Base-by-base conservation (phyloP, 2,797 vertebrate genomes). In the Coluber constrictor region DNA sequence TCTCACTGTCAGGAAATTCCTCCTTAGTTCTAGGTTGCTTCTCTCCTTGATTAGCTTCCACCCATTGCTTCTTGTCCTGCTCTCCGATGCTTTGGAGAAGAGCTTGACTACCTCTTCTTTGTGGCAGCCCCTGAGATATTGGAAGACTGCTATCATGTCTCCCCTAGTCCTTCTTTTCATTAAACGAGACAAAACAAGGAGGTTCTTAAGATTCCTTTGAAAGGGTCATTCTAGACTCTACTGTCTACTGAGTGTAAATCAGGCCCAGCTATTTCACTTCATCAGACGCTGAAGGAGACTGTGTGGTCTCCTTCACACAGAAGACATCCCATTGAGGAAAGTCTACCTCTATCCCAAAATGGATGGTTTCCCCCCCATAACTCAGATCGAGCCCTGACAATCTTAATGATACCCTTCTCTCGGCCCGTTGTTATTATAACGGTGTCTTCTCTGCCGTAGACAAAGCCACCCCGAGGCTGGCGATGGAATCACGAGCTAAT, bases 391-490 rank as follows among this genome's bases (percentile, higher is more conserved):
- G 63, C 83, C 91, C 91, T 89, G 95, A 79, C 93, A 94, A 12
- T 92, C 95, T 95, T 95, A 96, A 95, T 93, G 94, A 92, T 91
- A 92, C 92, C 56, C 93, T 90, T 92, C 94, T 96, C 93, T 91
- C 83, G 56, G 74, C 91, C 89, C 55, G 54, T 93, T 94, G 91
- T 94, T 95, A 96, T 95, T 96, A 96, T 32, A 95, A 23, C 55
- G 8, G n/a, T 94, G 91, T 94, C 0, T 0, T 95, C 0, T 0
- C 74, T 0, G 0, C 90, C 93, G 90, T 87, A 0, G 0, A 86
- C 90, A 23, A 96, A 97, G 94, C 94, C 88, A 93, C 94, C 96
- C 92, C 70, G 61, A 89, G 95, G 96, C 96, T 94, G 93, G 59
- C 16, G 61, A 20, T 91, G 74, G 79, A 70, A 95, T 92, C 90